Evolutionary conservation across 2,888 invertebrate species (phyloP), one percentile per base, ranked within the genome.

Genomic region (Limenitis camilla): DNA sequence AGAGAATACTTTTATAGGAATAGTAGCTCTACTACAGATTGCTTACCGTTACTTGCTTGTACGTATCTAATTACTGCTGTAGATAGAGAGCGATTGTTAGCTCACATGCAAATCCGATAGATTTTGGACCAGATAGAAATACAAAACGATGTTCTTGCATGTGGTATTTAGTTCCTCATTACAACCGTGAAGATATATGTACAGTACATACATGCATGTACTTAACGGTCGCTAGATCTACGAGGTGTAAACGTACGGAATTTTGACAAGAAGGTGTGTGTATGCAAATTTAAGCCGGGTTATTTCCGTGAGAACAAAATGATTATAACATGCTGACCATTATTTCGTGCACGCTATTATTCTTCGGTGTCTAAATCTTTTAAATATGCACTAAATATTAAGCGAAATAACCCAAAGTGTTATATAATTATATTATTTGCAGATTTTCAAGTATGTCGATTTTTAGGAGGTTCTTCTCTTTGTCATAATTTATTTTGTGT

Each of bases 1-100:
- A 68, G 64, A 57, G 47, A 52, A 66, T 66, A 63, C 68, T 69
- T 19, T 69, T 67, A 70, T 69, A 67, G 56, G 56, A 60, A 59
- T 61, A 69, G 65, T 64, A 19, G 19, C 19, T 19, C 19, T 19
- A 68, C 67, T 68, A 77, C 74, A 75, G 76, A 72, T 74, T 69
- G 67, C 55, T 64, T 75, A 76, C 83, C 83, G 84, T 83, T 84
- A 81, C 51, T 45, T 53, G 61, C 65, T 70, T 62, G 72, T 76
- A 75, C 74, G 81, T 78, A 81, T 82, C 80, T 85, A 85, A 86
- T 84, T 83, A 82, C 78, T 66, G 67, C 64, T 64, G 61, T 65
- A 80, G 75, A 82, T 83, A 75, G 76, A 77, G 68, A 73, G 69
- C 74, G 78, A 84, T 81, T 81, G 84, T 79, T 74, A 67, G 72